Conservation (phyloP, 1,140 invertebrate genomes). For the Sycophila sp. region DNA sequence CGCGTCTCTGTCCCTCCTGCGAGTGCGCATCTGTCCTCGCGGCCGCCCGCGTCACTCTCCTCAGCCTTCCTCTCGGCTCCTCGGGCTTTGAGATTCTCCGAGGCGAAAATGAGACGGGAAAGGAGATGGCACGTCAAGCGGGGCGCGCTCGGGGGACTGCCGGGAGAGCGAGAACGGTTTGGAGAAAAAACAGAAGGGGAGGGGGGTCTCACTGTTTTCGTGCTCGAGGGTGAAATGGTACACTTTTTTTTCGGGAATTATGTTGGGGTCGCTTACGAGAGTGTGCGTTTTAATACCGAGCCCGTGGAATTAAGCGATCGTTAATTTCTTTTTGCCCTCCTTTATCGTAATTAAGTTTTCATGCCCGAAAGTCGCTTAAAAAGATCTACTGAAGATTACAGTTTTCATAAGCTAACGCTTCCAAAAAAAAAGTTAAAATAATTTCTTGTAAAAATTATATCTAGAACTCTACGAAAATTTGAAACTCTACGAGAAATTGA, state of each 20-base stretch:
- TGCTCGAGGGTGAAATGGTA: too few species aligned
- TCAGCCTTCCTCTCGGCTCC: background rate
- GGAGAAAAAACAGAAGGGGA: conserved; percentile 37
- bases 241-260: too few species aligned
- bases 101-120: conserved; percentile 28
- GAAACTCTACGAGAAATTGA: too few species aligned
- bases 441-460: too few species aligned
- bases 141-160: background rate
- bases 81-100: background rate
- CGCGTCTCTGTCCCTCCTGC: conserved; percentile 40
- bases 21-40: conserved; percentile 42
- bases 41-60: conserved; percentile 38
- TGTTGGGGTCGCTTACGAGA: too few species aligned
- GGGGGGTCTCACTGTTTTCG: conserved; percentile 36
- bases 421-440: too few species aligned
- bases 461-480: too few species aligned
- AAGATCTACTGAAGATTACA: too few species aligned
- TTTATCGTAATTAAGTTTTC: background rate
- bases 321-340: conserved; percentile 4
- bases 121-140: too few species aligned
- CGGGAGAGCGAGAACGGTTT: conserved; percentile 38
- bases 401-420: too few species aligned
- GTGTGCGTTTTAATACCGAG: too few species aligned
- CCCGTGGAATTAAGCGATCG: too few species aligned
- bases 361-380: background rate